Base-by-base conservation (phyloP, 2,113 vertebrate species). In the Myiopsitta monachus region DNA sequence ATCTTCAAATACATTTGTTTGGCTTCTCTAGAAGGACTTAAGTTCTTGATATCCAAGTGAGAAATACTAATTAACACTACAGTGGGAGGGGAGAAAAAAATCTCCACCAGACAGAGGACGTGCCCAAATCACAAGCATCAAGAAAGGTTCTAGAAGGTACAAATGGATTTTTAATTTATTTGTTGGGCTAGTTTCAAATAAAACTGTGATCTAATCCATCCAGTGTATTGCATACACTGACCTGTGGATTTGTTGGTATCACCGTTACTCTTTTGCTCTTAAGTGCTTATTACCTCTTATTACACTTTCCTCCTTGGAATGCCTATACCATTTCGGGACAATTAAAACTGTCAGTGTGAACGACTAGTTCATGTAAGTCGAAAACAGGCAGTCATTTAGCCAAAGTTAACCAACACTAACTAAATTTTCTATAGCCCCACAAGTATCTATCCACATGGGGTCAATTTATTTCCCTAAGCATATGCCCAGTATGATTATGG, bases 281-380 rank as follows among this genome's bases (percentile, higher is more conserved):
- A 61, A 82, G 23, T 51, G 36, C 52, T 93, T 38, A 95, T 72
- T 92, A 90, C 11, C 14, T 92, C 88, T 77, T 70, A 87, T 52
- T 83, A 87, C 16, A 51, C 70, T 93, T 87, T 30, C 27, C 27
- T 94, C 44, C 67, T 76, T 79, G 39, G 47, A 87, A 61, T 76
- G 59, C 27, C 57, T 52, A 28, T 31, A 68, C 16, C 18, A 47
- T 18, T 52, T 64, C 47, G 44, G 39, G 75, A 90, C 47, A 93
- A 87, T 51, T 74, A 84, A 69, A 77, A 64, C 68, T 54, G 57
- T 44, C 14, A 24, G 13, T 78, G 18, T 62, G 46, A 63, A 86
- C 0, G 8, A 55, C 18, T 23, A 6, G 15, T 14, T 92, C 55
- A 63, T 1, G 0, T 26, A 61, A 75, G 49, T 24, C 73, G 59